Percentiles rank a stretch among this genome's conserved stretches.
Evolutionary conservation across 2,888 invertebrate species (phyloP).

Genomic region (Notodonta dromedarius): DNA sequence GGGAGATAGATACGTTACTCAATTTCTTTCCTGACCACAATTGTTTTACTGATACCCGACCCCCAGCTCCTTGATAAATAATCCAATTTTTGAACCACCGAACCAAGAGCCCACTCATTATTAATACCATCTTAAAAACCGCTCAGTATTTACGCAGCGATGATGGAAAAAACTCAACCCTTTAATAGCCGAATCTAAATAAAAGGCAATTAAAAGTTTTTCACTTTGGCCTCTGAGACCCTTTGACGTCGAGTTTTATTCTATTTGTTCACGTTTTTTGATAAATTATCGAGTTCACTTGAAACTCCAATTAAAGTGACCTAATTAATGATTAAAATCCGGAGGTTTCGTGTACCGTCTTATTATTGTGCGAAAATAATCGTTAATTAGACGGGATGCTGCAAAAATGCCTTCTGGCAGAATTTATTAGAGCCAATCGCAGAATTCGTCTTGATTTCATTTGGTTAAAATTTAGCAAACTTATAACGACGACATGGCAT

Average conservation of each 20-base stretch:
- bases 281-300: conserved; percentile 24
- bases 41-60: not conserved
- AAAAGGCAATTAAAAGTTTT: conserved; percentile 45
- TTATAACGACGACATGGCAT: too few relatives aligned
- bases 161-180: conserved; percentile 31
- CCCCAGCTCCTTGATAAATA: conserved; percentile 12
- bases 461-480: too few relatives aligned
- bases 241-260: conserved; percentile 40
- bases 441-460: not conserved
- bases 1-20: too few relatives aligned
- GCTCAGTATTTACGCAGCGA: conserved; percentile 29
- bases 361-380: conserved; percentile 1
- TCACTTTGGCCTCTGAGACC: conserved; percentile 32
- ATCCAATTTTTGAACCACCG: conserved; percentile 28
- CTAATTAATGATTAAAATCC: conserved; percentile 29
- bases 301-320: conserved; percentile 25
- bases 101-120: conserved; percentile 16
- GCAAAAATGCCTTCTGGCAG: not conserved
- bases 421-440: not conserved
- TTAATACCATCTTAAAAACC: conserved; percentile 6
- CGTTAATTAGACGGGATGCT: not conserved
- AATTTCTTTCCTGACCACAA: not conserved
- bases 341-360: conserved; percentile 12
- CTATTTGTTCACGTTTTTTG: conserved; percentile 26
- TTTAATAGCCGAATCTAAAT: conserved; percentile 31